These are phyloP conservation scores for Sphaeridia pumilis DNA, from an alignment of 2,888 invertebrate genomes.

Conservation along the genomic window DNA sequence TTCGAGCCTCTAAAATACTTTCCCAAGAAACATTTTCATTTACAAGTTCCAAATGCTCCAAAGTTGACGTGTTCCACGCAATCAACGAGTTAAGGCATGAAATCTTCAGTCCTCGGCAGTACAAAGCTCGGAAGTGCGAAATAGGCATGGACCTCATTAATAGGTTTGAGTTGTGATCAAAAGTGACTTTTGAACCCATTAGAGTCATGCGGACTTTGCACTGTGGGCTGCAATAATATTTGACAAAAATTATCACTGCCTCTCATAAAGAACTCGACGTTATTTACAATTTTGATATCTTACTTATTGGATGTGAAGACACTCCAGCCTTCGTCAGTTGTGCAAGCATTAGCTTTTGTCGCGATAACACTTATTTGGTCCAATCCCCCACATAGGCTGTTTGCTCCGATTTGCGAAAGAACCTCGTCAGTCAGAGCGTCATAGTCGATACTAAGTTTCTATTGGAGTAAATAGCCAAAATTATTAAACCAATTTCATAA, in stretches of 20 bases:
- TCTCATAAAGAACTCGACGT: too few relatives aligned
- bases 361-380: slow-evolving; percentile 29
- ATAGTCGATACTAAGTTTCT: slow-evolving; percentile 34
- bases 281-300: background rate
- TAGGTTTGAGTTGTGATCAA: slow-evolving; percentile 29
- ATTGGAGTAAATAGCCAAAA: too few relatives aligned
- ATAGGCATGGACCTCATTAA: slow-evolving; percentile 28
- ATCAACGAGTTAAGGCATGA: slow-evolving; percentile 30
- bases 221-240: slow-evolving; percentile 25
- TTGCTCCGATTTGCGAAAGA: slow-evolving; percentile 22
- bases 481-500: too few relatives aligned
- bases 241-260: too few relatives aligned
- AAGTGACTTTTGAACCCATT: slow-evolving; percentile 21
- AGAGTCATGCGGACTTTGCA: slow-evolving; percentile 31
- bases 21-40: slow-evolving; percentile 32
- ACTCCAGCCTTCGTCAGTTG: slow-evolving; percentile 30
- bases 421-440: slow-evolving; percentile 29
- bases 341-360: slow-evolving; percentile 19
- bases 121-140: slow-evolving; percentile 32
- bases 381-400: slow-evolving; percentile 21
- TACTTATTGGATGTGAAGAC: slow-evolving; percentile 16
- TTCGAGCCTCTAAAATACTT: slow-evolving; percentile 26
- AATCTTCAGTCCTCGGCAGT: slow-evolving; percentile 32
- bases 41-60: slow-evolving; percentile 33
- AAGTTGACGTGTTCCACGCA: slow-evolving; percentile 29